Conservation (phyloP, 2,797 vertebrate species). For the Menidia menidia region DNA sequence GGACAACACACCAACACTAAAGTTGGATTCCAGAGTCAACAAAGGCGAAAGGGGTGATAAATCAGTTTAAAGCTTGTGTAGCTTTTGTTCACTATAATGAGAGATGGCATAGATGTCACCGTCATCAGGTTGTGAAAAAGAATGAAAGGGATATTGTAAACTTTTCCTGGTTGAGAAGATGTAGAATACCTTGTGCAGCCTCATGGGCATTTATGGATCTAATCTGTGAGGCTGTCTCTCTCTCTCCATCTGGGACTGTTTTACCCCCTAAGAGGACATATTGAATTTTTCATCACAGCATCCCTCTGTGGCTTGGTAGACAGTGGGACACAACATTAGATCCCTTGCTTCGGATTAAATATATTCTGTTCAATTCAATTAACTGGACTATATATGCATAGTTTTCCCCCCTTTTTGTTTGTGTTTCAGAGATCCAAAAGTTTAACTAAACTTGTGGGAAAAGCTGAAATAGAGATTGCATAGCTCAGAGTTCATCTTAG, state of each 20-base stretch:
- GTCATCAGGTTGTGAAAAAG: conserved; percentile 36
- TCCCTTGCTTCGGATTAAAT: not conserved
- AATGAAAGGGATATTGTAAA: conserved; percentile 38
- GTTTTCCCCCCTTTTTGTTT: not conserved
- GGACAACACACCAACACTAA: not conserved
- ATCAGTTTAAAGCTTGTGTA: not conserved
- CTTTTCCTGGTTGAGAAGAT: conserved; percentile 25
- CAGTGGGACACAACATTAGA: not conserved
- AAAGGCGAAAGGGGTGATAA: too few relatives aligned
- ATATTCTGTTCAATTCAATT: conserved; percentile 1
- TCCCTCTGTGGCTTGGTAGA: conserved; percentile 13
- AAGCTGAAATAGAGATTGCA: not conserved
- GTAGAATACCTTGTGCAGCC: conserved; percentile 17
- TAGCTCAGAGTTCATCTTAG: not conserved
- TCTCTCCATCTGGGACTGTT: conserved; percentile 6
- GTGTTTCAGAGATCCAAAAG: not conserved
- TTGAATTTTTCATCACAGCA: conserved; percentile 64
- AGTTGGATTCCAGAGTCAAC: not conserved
- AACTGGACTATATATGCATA: not conserved
- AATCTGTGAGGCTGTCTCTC: conserved; percentile 1
- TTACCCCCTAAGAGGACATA: conserved; percentile 33
- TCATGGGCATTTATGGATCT: conserved; percentile 36
- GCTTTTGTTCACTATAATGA: not conserved
- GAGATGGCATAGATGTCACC: conserved; percentile 3
- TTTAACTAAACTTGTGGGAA: not conserved